Evolutionary conservation across 1,140 invertebrate species (phyloP), one percentile per base, ranked within the genome.

Genomic region (Pantala flavescens): DNA sequence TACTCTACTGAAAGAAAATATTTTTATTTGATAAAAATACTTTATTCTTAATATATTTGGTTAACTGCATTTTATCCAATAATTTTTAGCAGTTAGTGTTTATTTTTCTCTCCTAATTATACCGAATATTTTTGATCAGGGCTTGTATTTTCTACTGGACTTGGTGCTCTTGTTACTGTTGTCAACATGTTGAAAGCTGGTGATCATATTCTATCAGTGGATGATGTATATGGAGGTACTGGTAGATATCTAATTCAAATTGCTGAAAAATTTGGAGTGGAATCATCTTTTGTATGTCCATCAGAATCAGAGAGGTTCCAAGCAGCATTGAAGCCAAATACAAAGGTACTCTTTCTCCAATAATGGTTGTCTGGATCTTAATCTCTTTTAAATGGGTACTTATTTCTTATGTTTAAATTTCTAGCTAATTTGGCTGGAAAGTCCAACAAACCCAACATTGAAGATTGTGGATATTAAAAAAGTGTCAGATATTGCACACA

Each of bases 171-270:
- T 0, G 91, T 90, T 0, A 88, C 89, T 3, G 81, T 98, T 0
- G 84, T 88, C 0, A 87, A 91, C 71, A 81, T 98, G 73, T 82
- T 99, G 0, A 88, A 88, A 73, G 76, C 84, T 76, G 97, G 97
- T 0, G 97, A 99, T 83, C 95, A 99, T 81, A 87, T 99, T 7
- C 80, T 99, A 43, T 90, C 90, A 75, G 91, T 93, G 76, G 94
- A 99, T 83, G 97, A 99, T 84, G 85, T 99, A 10, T 99, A 99
- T 81, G 98, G 97, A 74, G 98, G 96, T 19, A 98, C 96, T 5
- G 90, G 90, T 77, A 85, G 91, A 78, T 84, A 88, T 21, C 86
- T 89, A 24, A 74, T 83, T 84, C 77, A 86, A 84, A 89, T 92
- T 23, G 86, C 88, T 7, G 77, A 84, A 0, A 88, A 88, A 77